phyloP scores from a whole-genome alignment of 2,113 vertebrate genomes.

The Solenodon paradoxus region DNA sequence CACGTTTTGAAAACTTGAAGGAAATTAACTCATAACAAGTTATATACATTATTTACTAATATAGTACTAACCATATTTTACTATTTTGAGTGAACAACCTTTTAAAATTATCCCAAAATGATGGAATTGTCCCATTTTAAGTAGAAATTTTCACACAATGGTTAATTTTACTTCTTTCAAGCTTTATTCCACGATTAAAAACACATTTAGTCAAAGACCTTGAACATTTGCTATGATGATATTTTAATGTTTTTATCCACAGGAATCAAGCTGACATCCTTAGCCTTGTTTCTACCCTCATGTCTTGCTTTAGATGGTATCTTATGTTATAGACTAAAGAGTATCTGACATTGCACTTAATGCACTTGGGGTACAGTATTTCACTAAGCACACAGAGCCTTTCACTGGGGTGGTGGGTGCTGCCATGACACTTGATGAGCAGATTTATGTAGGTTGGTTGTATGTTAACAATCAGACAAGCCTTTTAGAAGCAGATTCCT shows the following conservation, averaged over 20 bases:
- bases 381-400: slow-evolving; percentile 71
- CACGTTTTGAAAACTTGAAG: slow-evolving; percentile 3
- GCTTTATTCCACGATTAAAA: slow-evolving; percentile 62
- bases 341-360: slow-evolving; percentile 74
- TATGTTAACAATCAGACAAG: slow-evolving; percentile 74
- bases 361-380: slow-evolving; percentile 74
- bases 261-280: slow-evolving; percentile 70
- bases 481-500: slow-evolving; percentile 73
- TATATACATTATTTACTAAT: slow-evolving; percentile 37
- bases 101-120: slow-evolving; percentile 17
- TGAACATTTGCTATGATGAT: slow-evolving; percentile 67
- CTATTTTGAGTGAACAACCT: not conserved
- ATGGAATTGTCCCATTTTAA: slow-evolving; percentile 54
- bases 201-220: slow-evolving; percentile 68
- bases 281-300: slow-evolving; percentile 22
- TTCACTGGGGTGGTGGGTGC: slow-evolving; percentile 70
- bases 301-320: slow-evolving; percentile 75
- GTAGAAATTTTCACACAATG: slow-evolving; percentile 54
- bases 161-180: slow-evolving; percentile 53
- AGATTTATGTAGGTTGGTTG: slow-evolving; percentile 72
- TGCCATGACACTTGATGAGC: slow-evolving; percentile 68
- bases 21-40: not conserved
- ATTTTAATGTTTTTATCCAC: slow-evolving; percentile 71
- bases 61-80: not conserved
- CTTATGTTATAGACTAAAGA: slow-evolving; percentile 81